Evolutionary conservation across 2,888 invertebrate species (phyloP), one percentile per base, ranked within the genome.

Genomic region (Drosophila sordidula): DNA sequence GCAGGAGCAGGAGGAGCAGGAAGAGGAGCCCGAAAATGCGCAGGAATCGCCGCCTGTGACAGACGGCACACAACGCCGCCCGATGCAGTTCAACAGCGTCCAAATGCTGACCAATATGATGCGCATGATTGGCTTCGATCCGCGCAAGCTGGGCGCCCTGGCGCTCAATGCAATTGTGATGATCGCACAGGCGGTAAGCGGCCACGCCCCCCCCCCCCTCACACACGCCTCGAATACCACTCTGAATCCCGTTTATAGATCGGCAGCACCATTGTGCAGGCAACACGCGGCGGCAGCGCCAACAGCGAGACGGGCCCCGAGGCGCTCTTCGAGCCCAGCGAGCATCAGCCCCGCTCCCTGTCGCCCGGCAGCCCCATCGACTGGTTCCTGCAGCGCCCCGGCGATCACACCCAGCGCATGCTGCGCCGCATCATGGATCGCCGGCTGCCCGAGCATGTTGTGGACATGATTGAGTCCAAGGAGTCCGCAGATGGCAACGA

Each of bases 111-210:
- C 82, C 6, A 93, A 93, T 12, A 93, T 96, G 78, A 93, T 97
- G 70, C 93, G 95, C 47, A 92, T 97, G 58, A 93, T 97, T 76
- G 97, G 96, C 18, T 93, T 97, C 54, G 96, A 97, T 90, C 94
- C 95, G 0, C 94, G 94, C 59, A 96, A 96, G 92, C 93, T 97
- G 67, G 95, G 96, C 32, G 97, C 97, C 0, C 95, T 97, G 41
- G 96, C 96, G 12, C 94, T 97, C 14, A 97, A 97, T 90, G 96
- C 96, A 18, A 93, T 97, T 14, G 95, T 97, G 72, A 96, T 97
- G 91, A 94, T 97, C 14, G 97, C 97, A 1, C 96, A 97, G 92
- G 93, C 97, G 95, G 97, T 36, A 4, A 93, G 93, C 91, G 4
- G 34, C 34, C 12, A 34, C 34, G 34, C 34, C 34, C 36, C n/a